A percentile compares a stretch with the other conserved stretches of the same genome.
These are phyloP conservation scores for Pocota personata DNA, from an alignment of 2,888 invertebrate species.

Conservation along the genomic window DNA sequence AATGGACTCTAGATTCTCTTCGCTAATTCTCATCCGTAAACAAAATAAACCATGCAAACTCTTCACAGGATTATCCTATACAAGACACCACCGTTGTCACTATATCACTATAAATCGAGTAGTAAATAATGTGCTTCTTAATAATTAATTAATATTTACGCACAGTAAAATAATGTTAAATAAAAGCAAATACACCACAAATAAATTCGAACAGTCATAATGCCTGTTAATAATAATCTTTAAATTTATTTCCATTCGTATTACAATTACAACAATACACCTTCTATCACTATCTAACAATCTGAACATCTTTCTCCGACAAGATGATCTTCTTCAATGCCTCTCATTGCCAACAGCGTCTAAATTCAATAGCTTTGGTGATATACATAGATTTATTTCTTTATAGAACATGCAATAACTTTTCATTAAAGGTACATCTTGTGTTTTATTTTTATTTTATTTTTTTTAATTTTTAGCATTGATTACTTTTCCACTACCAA, in stretches of 20 bases:
- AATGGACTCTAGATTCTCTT: too few species aligned
- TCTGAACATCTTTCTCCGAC: neutral
- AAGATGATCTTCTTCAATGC: neutral
- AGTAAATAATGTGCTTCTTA: too few species aligned
- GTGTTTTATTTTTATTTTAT: slow-evolving; percentile 28
- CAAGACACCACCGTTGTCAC: too few species aligned
- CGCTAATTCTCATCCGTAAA: too few species aligned
- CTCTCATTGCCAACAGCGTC: neutral
- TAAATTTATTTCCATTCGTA: slow-evolving; percentile 51
- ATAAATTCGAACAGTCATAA: neutral
- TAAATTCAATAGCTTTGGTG: slow-evolving; percentile 40
- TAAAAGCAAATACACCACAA: too few species aligned
- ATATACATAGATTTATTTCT: slow-evolving; percentile 18
- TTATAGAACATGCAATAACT: slow-evolving; percentile 52
- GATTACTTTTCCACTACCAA: slow-evolving; percentile 11
- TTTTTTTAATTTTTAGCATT: neutral
- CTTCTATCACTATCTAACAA: slow-evolving; percentile 41
- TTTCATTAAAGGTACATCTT: slow-evolving; percentile 64
- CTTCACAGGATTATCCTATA: too few species aligned
- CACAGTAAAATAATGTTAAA: too few species aligned
- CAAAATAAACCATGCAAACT: too few species aligned
- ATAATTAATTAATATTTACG: too few species aligned
- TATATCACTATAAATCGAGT: too few species aligned
- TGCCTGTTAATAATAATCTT: slow-evolving; percentile 19
- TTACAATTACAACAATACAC: slow-evolving; percentile 18